Evolutionary conservation across 2,797 vertebrate genomes (phyloP), one percentile per base, ranked within the genome.

Genomic region (Melanotaenia nigrans): DNA sequence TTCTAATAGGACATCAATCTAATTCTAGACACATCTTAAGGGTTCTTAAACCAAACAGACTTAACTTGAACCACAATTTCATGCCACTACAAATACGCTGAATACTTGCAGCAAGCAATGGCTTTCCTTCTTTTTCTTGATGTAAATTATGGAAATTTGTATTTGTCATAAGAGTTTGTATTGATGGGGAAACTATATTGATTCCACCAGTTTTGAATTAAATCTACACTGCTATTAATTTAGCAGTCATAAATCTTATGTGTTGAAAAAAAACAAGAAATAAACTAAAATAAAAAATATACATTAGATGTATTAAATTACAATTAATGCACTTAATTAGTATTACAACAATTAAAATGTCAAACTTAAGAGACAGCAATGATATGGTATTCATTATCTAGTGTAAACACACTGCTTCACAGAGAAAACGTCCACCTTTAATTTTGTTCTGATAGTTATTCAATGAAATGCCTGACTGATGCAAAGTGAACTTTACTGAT

Each of bases 331-430:
- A 33, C 32, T 33, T 47, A 68, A 65, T 74, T 62, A 74, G 24
- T 53, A 66, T 57, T 40, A 66, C 56, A 49, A 5, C 40, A 56
- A 64, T 60, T 64, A 64, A 70, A 74, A 61, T 67, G 38, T 75
- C 54, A 79, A 45, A 53, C 38, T 49, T 49, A 47, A 59, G 45
- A 49, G 55, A 65, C 72, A 71, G 60, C 49, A 68, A 24, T 36
- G n/a, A 24, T 28, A 9, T 35, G 47, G 14, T 54, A 56, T 57
- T 77, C 59, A 56, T 75, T 66, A 35, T 57, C 56, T 38, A 8
- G 58, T 71, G 4, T n/a, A 53, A 57, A 59, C 61, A 55, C 35
- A 22, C 28, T 53, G 53, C 55, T 62, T 22, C 20, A 5, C 28
- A 54, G 35, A 32, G 10, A 13, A 67, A 42, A 42, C 9, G 45